A percentile compares a stretch with the other conserved stretches of the same genome.
Evolutionary conservation across 2,797 vertebrate genomes (phyloP).

Genomic region (Alosa sapidissima): DNA sequence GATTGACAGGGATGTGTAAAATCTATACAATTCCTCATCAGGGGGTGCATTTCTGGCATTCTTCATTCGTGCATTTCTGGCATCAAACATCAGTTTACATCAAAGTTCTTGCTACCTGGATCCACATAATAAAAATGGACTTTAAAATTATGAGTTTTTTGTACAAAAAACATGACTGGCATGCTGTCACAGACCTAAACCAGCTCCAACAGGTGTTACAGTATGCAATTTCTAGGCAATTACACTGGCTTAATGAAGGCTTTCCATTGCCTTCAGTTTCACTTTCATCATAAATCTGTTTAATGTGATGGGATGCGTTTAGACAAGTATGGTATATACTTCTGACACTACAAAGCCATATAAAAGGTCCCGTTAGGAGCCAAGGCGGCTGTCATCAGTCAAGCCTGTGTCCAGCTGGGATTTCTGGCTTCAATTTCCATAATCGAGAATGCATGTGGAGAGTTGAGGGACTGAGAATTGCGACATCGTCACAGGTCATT

Average conservation of each 20-base stretch:
- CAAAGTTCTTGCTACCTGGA: slow-evolving; percentile 6
- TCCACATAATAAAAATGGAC: neutral
- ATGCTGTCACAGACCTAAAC: neutral
- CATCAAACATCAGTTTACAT: neutral
- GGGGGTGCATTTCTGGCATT: neutral
- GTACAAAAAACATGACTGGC: neutral
- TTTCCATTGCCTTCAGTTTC: neutral
- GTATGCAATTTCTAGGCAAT: neutral
- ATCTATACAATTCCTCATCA: neutral
- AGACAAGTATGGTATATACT: neutral
- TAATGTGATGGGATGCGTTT: slow-evolving; percentile 4
- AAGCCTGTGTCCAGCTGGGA: neutral
- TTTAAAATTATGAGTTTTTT: neutral
- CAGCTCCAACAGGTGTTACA: neutral
- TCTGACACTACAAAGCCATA: slow-evolving; percentile 16
- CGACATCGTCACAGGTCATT: neutral
- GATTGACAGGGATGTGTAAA: neutral
- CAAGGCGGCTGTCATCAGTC: neutral
- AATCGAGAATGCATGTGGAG: neutral
- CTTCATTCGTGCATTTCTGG: neutral
- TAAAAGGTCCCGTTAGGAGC: neutral
- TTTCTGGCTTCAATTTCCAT: slow-evolving; percentile 17
- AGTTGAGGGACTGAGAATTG: neutral
- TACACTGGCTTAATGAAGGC: neutral
- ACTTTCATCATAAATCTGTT: slow-evolving; percentile 11